These are phyloP conservation scores for Chaenocephalus aceratus DNA, from an alignment of 2,113 vertebrate species.

Conservation along the genomic window DNA sequence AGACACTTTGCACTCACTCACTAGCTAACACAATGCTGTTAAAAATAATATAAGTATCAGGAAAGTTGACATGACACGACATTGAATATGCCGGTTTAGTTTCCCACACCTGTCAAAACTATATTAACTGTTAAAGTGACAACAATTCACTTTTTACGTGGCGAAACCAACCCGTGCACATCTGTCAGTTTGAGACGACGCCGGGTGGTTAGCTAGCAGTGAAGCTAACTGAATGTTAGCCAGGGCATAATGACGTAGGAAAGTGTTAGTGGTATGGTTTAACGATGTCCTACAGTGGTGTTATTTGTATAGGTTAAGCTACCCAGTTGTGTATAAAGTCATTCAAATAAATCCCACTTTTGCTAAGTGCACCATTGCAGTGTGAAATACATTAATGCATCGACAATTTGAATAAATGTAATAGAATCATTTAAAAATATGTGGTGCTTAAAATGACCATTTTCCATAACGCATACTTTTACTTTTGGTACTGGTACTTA, in stretches of 20 bases:
- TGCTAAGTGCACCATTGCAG: too few species aligned
- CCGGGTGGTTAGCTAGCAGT: slow-evolving; percentile 9
- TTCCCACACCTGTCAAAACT: neutral
- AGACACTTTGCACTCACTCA: neutral
- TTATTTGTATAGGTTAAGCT: too few species aligned
- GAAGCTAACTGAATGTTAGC: slow-evolving; percentile 16
- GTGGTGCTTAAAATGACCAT: too few species aligned
- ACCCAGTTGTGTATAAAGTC: too few species aligned
- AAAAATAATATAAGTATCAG: neutral
- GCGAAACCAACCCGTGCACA: slow-evolving; percentile 3
- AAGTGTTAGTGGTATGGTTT: neutral
- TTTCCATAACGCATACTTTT: too few species aligned
- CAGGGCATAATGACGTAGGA: neutral
- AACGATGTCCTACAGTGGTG: too few species aligned
- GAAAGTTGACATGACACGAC: too few species aligned
- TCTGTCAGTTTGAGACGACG: neutral
- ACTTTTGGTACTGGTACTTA: too few species aligned
- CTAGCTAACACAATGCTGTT: neutral
- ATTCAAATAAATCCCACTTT: too few species aligned
- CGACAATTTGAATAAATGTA: too few species aligned
- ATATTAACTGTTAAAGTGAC: neutral
- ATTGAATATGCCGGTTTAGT: neutral
- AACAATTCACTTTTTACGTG: fast-evolving
- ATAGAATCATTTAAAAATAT: too few species aligned
- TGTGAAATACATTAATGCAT: too few species aligned